These are phyloP conservation scores for Hemiprocne comata DNA, from an alignment of 2,113 vertebrate genomes.

Conservation along the genomic window DNA sequence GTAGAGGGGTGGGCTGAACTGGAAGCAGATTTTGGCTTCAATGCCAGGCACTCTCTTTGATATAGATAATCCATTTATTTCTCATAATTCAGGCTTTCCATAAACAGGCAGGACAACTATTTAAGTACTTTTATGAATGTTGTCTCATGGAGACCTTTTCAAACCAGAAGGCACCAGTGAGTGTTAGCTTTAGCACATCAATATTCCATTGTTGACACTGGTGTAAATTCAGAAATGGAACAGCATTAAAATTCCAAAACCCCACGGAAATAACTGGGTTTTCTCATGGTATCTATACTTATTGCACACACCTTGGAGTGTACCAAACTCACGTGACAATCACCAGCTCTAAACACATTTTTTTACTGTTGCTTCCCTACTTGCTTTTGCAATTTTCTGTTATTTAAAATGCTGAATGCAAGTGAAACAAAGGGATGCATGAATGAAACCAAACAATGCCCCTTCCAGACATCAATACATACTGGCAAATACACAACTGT, in stretches of 20 bases:
- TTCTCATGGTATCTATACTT: background rate
- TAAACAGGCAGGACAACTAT: background rate
- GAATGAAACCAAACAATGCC: conserved; percentile 3
- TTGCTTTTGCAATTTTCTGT: conserved; percentile 1
- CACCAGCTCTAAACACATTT: background rate
- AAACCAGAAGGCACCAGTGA: background rate
- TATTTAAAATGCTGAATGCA: conserved; percentile 19
- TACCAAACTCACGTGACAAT: background rate
- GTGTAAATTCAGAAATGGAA: background rate
- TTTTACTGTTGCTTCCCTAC: background rate
- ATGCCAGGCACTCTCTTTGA: background rate
- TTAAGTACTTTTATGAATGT: background rate
- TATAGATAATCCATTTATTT: background rate
- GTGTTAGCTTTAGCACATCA: background rate
- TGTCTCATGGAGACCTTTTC: background rate
- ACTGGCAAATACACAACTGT: conserved; percentile 43
- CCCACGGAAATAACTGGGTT: background rate
- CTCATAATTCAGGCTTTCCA: background rate
- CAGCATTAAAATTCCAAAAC: background rate
- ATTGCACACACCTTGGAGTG: background rate
- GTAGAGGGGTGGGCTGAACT: background rate
- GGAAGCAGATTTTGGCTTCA: background rate
- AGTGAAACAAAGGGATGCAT: conserved; percentile 29
- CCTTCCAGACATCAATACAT: conserved; percentile 38
- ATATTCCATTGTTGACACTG: background rate